These are phyloP conservation scores for Euplagia quadripunctaria DNA, from an alignment of 2,888 invertebrate genomes.

Conservation along the genomic window DNA sequence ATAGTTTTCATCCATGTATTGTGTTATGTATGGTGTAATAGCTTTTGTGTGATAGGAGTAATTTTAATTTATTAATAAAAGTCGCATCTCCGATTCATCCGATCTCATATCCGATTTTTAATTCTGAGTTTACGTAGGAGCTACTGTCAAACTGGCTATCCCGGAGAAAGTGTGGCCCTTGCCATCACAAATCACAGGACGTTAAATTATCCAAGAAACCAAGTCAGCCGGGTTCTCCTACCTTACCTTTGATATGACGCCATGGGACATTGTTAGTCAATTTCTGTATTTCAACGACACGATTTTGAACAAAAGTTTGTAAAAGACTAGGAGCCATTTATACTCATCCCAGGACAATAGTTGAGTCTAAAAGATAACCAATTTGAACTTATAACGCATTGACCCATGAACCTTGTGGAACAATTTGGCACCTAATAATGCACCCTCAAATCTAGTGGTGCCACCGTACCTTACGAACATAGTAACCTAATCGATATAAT, in stretches of 20 bases:
- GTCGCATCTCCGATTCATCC: no score
- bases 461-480: constrained; percentile 17
- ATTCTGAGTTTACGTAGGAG: background rate
- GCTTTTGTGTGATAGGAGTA: no score
- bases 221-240: constrained; percentile 22
- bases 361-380: no score
- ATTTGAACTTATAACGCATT: no score
- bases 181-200: constrained; percentile 15
- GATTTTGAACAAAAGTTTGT: constrained; percentile 37
- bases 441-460: constrained; percentile 16
- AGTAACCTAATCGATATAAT: background rate
- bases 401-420: constrained; percentile 22
- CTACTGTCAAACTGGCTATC: background rate
- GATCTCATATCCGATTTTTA: background rate
- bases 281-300: constrained; percentile 31
- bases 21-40: no score
- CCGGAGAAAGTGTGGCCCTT: constrained; percentile 3
- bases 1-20: no score
- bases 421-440: constrained; percentile 18
- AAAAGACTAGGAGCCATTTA: constrained; percentile 33
- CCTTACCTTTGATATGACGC: constrained; percentile 14
- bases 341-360: constrained; percentile 46
- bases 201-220: constrained; percentile 17
- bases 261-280: constrained; percentile 33
- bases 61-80: no score